phyloP scores from a whole-genome alignment of 92 coral and sea anemone genomes.

The Isaurus tuberculatus region DNA sequence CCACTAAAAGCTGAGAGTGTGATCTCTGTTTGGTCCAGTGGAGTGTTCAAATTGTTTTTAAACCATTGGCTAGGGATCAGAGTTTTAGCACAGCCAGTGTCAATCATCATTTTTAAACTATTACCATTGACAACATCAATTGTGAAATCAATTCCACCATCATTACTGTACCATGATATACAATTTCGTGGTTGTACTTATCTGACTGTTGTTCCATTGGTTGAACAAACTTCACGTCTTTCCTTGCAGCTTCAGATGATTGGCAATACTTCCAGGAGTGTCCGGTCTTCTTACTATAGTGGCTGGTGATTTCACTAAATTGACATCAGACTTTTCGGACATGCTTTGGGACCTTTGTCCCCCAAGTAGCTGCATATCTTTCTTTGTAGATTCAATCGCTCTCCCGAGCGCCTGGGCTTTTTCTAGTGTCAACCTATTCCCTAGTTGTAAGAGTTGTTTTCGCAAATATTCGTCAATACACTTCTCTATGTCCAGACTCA shows the following conservation, averaged over 20 bases:
- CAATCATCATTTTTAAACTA: no score
- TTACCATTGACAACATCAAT: no score
- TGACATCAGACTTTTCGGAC: conserved; percentile 4
- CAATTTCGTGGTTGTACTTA: not conserved
- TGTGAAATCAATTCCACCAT: not conserved
- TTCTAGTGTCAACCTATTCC: conserved; percentile 18
- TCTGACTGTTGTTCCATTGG: not conserved
- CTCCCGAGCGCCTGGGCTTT: conserved; percentile 40
- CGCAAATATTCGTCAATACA: no score
- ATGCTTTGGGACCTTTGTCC: conserved; percentile 21
- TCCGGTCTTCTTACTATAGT: no score
- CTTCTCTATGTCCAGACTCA: no score
- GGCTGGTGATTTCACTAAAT: not conserved
- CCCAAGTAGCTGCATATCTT: conserved; percentile 4
- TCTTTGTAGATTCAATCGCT: conserved; percentile 17
- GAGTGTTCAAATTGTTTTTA: no score
- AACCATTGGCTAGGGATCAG: no score
- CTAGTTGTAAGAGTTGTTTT: no score
- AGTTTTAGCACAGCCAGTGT: no score
- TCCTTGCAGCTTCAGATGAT: not conserved
- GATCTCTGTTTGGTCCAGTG: no score
- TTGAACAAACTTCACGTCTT: not conserved
- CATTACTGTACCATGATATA: conserved; percentile 16
- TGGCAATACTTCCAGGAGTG: not conserved
- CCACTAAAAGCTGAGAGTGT: no score